A percentile compares a stretch with the other conserved stretches of the same genome.
These are phyloP conservation scores for Tanypteryx hageni DNA, from an alignment of 2,888 invertebrate species.

Conservation along the genomic window DNA sequence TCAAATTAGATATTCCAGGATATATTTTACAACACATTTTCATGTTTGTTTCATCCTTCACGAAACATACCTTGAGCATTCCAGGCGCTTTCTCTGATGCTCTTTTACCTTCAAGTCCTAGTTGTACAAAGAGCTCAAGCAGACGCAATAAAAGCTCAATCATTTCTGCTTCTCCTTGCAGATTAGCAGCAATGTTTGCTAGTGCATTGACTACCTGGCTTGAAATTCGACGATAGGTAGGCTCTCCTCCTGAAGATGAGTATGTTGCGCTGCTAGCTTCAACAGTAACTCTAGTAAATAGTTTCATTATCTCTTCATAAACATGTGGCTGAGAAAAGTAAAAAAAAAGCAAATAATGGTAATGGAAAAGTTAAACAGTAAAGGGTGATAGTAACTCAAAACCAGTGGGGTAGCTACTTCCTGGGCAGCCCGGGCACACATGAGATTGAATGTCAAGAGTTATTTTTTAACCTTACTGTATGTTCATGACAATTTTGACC, in stretches of 20 bases:
- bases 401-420: no score
- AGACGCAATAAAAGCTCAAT: conserved; percentile 91
- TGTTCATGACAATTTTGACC: no score
- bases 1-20: not conserved
- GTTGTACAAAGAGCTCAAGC: conserved; percentile 97
- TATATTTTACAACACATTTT: not conserved
- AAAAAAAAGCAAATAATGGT: not conserved
- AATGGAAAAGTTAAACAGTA: no score
- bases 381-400: no score
- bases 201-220: conserved; percentile 97
- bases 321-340: conserved; percentile 76
- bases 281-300: conserved; percentile 97
- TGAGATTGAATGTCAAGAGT: no score
- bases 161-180: conserved; percentile 91
- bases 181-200: conserved; percentile 96
- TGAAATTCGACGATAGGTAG: conserved; percentile 85
- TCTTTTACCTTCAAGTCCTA: conserved; percentile 97
- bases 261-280: conserved; percentile 91
- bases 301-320: conserved; percentile 97
- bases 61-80: conserved; percentile 77
- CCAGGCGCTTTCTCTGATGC: conserved; percentile 94
- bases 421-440: no score
- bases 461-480: no score
- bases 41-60: no score
- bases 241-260: conserved; percentile 78